Evolutionary conservation across 2,888 invertebrate species (phyloP).

Genomic region (Timandra comae): DNA sequence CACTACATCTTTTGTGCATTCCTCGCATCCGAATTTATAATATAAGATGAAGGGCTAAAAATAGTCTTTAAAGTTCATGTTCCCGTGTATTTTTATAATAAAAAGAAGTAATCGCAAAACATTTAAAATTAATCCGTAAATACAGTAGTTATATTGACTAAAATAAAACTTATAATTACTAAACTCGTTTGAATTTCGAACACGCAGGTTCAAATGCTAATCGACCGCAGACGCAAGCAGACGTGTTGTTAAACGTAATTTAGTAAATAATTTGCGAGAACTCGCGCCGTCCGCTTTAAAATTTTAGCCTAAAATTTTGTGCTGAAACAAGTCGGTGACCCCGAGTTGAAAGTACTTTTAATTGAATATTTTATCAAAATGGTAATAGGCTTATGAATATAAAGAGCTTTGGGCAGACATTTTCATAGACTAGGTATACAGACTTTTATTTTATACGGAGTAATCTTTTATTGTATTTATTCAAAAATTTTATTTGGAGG

Average conservation of each 20-base stretch:
- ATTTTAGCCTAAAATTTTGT: neutral
- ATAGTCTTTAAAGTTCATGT: no score
- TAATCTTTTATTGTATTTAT: no score
- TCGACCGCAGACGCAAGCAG: slow-evolving; percentile 37
- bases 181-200: slow-evolving; percentile 50
- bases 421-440: no score
- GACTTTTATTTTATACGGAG: no score
- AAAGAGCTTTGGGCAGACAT: slow-evolving; percentile 15
- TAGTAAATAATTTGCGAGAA: slow-evolving; percentile 37
- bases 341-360: slow-evolving; percentile 44
- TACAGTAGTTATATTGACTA: no score
- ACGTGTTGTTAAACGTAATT: slow-evolving; percentile 57
- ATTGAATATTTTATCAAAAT: slow-evolving; percentile 54
- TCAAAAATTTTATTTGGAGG: no score
- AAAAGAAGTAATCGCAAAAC: no score
- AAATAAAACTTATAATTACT: neutral
- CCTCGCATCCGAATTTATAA: no score
- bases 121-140: no score
- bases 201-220: slow-evolving; percentile 38
- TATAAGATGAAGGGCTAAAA: no score
- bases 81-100: no score
- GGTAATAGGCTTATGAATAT: slow-evolving; percentile 46
- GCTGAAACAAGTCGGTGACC: slow-evolving; percentile 46
- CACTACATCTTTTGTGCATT: no score
- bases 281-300: neutral